Percentiles rank a stretch among this genome's conserved stretches.
phyloP scores from a whole-genome alignment of 1,140 invertebrate genomes.

The Arctopsyche grandis region DNA sequence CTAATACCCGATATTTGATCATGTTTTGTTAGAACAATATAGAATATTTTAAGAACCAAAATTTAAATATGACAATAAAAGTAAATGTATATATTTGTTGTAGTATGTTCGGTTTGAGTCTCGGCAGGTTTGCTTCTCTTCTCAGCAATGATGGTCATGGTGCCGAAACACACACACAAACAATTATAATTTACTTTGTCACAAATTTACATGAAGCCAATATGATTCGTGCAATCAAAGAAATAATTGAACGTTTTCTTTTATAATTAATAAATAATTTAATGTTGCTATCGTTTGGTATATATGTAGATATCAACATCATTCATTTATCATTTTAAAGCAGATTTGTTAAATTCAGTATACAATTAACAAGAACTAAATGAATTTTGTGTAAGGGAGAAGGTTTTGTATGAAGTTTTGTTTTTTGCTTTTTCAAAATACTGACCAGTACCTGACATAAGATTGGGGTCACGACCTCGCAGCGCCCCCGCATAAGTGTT shows the following conservation, averaged over 20 bases:
- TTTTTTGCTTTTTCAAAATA: constrained; percentile 53
- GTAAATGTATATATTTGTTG: too few relatives aligned
- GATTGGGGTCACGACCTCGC: constrained; percentile 74
- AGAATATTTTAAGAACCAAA: not conserved
- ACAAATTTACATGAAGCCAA: too few relatives aligned
- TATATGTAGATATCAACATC: too few relatives aligned
- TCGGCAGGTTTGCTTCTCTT: not conserved
- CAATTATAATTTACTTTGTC: too few relatives aligned
- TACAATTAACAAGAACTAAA: not conserved
- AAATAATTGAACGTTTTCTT: too few relatives aligned
- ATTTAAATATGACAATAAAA: not conserved
- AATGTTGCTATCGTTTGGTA: too few relatives aligned
- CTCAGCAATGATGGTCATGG: not conserved
- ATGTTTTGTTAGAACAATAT: not conserved
- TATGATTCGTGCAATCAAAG: too few relatives aligned
- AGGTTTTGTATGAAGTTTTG: constrained; percentile 47
- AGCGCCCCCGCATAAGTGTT: constrained; percentile 83
- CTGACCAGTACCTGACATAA: constrained; percentile 77
- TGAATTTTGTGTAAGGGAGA: constrained; percentile 2
- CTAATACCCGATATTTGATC: not conserved
- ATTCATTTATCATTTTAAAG: too few relatives aligned
- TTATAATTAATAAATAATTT: too few relatives aligned
- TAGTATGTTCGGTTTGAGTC: not conserved
- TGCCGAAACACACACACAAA: too few relatives aligned
- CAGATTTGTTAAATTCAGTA: too few relatives aligned